These are phyloP conservation scores for Noctilio leporinus DNA, from an alignment of 2,113 vertebrate species.

Conservation along the genomic window DNA sequence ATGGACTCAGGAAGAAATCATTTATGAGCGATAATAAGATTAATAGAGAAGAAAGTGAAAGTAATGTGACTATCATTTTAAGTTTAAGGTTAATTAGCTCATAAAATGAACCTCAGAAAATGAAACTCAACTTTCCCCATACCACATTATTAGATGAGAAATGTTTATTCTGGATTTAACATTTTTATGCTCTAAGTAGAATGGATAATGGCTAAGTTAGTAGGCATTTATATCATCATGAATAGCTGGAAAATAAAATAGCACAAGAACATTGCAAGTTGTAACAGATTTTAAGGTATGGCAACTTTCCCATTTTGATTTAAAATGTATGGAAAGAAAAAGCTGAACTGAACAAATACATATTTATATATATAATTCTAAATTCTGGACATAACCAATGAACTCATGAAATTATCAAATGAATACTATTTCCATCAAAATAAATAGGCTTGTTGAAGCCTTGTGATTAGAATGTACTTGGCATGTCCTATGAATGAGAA, in stretches of 20 bases:
- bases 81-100: neutral
- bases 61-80: neutral
- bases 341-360: neutral
- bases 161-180: neutral
- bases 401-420: neutral
- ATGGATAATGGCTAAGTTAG: neutral
- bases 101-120: neutral
- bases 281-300: neutral
- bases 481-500: neutral
- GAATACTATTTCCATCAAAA: neutral
- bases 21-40: neutral
- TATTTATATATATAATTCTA: neutral
- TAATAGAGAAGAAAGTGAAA: neutral
- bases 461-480: neutral
- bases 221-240: neutral
- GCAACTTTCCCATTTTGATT: neutral
- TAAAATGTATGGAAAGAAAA: neutral
- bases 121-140: neutral
- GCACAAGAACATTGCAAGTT: neutral
- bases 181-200: neutral
- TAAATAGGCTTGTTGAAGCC: neutral
- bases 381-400: neutral
- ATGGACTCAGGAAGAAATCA: neutral
- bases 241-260: neutral
- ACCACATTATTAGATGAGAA: neutral